These are phyloP conservation scores for Pholis gunnellus DNA, from an alignment of 2,113 vertebrate genomes.

Conservation along the genomic window DNA sequence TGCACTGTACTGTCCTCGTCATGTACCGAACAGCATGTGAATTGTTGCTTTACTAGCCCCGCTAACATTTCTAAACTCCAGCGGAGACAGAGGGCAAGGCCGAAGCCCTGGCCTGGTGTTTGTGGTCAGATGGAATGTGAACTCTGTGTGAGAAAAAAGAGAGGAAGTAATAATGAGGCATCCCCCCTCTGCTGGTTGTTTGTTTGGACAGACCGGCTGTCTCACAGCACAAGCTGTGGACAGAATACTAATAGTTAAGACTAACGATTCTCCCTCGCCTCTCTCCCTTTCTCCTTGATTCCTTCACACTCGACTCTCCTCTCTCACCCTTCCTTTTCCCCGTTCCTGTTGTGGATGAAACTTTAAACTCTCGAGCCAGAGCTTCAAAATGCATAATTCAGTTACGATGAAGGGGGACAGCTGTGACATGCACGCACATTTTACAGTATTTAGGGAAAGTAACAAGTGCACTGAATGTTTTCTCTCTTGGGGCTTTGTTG, in stretches of 20 bases:
- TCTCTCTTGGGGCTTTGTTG: slow-evolving; percentile 13
- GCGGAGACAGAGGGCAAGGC: slow-evolving; percentile 53
- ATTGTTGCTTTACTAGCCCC: slow-evolving; percentile 39
- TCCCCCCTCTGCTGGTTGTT: slow-evolving; percentile 74
- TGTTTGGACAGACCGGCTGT: slow-evolving; percentile 79
- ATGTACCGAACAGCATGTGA: slow-evolving; percentile 59
- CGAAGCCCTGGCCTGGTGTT: slow-evolving; percentile 57
- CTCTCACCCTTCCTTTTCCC: slow-evolving; percentile 21
- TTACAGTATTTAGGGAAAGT: slow-evolving; percentile 28
- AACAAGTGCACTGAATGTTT: not conserved
- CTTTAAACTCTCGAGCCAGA: slow-evolving; percentile 11
- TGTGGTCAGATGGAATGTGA: slow-evolving; percentile 75
- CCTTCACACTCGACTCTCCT: slow-evolving; percentile 22
- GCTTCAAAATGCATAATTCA: slow-evolving; percentile 31
- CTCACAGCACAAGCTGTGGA: slow-evolving; percentile 70
- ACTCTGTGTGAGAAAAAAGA: slow-evolving; percentile 63
- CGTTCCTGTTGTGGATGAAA: slow-evolving; percentile 32
- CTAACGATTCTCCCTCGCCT: slow-evolving; percentile 63
- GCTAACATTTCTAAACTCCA: slow-evolving; percentile 63
- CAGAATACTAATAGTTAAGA: slow-evolving; percentile 79
- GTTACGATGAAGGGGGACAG: not conserved
- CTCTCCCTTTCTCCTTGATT: slow-evolving; percentile 24
- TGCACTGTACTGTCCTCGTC: slow-evolving; percentile 30
- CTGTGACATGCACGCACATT: slow-evolving; percentile 11
- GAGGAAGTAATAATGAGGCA: slow-evolving; percentile 70